These are phyloP conservation scores for Opisthograptis luteolata DNA, from an alignment of 2,888 invertebrate genomes.

Conservation along the genomic window DNA sequence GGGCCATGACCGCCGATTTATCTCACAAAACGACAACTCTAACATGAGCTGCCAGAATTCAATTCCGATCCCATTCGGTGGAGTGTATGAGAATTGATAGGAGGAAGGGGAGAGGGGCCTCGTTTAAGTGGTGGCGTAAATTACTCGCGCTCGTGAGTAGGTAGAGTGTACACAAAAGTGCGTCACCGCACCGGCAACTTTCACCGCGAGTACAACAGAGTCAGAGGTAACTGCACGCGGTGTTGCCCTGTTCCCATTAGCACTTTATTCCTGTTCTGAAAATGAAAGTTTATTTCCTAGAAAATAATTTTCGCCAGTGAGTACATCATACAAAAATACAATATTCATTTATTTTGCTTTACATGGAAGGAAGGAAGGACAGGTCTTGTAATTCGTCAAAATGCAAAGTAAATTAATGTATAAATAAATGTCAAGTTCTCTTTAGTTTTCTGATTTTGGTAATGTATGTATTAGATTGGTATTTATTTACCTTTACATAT, in stretches of 20 bases:
- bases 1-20: slow-evolving; percentile 66
- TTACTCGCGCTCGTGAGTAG: slow-evolving; percentile 60
- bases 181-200: slow-evolving; percentile 79
- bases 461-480: no score
- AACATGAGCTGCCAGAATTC: slow-evolving; percentile 53
- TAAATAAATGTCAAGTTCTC: no score
- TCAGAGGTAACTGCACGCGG: slow-evolving; percentile 28
- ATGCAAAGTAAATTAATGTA: no score
- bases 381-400: no score
- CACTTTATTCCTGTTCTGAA: slow-evolving; percentile 19
- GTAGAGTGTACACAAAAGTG: slow-evolving; percentile 71
- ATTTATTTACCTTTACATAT: no score
- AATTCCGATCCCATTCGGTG: slow-evolving; percentile 46
- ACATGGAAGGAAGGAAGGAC: no score
- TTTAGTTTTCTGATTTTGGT: no score
- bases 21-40: slow-evolving; percentile 57
- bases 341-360: no score
- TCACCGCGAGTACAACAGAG: slow-evolving; percentile 59
- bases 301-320: neutral
- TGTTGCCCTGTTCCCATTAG: slow-evolving; percentile 29
- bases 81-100: slow-evolving; percentile 50
- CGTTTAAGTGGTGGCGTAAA: slow-evolving; percentile 62
- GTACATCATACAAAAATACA: neutral
- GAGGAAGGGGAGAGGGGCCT: slow-evolving; percentile 52
- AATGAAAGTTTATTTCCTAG: neutral